A percentile compares a stretch with the other conserved stretches of the same genome.
phyloP scores from a whole-genome alignment of 2,888 invertebrate species.

The Herminia tarsipennalis region DNA sequence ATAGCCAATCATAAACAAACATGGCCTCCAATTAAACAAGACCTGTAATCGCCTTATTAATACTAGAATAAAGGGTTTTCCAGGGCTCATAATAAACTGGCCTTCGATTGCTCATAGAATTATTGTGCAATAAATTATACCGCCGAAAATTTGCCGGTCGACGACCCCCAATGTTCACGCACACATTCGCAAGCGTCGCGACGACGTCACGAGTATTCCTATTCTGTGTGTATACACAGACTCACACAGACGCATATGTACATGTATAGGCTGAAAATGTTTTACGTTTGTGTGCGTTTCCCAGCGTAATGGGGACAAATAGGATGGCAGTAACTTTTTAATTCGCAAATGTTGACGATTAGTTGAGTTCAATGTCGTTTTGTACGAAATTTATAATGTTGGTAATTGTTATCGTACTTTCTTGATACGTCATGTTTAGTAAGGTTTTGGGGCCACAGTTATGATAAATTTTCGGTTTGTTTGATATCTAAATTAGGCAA shows the following conservation, averaged over 20 bases:
- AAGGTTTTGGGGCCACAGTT: too few species aligned
- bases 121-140: constrained; percentile 61
- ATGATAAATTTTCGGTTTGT: too few species aligned
- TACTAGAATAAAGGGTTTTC: background rate
- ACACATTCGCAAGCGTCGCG: constrained; percentile 46
- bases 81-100: constrained; percentile 20
- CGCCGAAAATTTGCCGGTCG: constrained; percentile 63
- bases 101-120: constrained; percentile 41
- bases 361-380: constrained; percentile 20
- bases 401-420: constrained; percentile 6
- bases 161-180: constrained; percentile 48
- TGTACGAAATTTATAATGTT: constrained; percentile 10
- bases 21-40: constrained; percentile 7
- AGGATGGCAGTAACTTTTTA: constrained; percentile 49
- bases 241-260: constrained; percentile 36
- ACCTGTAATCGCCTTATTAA: background rate
- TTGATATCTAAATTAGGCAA: too few species aligned
- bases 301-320: constrained; percentile 55
- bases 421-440: background rate
- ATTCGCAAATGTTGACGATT: constrained; percentile 39
- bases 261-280: constrained; percentile 41
- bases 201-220: constrained; percentile 53
- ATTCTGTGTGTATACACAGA: constrained; percentile 44
- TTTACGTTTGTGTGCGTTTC: constrained; percentile 30
- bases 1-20: constrained; percentile 31